Percentiles rank a stretch among this genome's conserved stretches.
Conservation (phyloP, 2,888 invertebrate genomes). For the Boloria euphrosyne region DNA sequence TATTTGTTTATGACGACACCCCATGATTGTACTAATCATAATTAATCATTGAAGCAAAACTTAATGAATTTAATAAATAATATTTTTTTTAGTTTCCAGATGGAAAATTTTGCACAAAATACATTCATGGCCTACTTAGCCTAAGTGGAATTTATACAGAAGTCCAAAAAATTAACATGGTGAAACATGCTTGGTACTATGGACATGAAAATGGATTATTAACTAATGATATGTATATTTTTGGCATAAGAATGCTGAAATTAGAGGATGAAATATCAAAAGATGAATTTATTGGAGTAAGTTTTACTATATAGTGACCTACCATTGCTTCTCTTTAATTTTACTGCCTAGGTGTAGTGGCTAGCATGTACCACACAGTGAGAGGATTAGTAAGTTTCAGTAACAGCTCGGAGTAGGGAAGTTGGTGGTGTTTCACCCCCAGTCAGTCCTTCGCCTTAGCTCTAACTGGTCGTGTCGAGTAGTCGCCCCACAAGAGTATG, state of each 20-base stretch:
- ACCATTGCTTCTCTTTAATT: too few species aligned
- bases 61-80: not conserved
- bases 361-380: too few species aligned
- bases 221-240: constrained; percentile 67
- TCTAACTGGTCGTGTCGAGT: too few species aligned
- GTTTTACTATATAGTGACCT: not conserved
- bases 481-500: too few species aligned
- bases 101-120: constrained; percentile 64
- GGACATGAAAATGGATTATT: constrained; percentile 66
- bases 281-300: constrained; percentile 63
- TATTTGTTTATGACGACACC: too few species aligned
- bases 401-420: too few species aligned
- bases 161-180: constrained; percentile 59
- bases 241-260: constrained; percentile 68
- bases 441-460: too few species aligned
- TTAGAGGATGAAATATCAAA: constrained; percentile 56
- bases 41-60: not conserved
- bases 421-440: too few species aligned
- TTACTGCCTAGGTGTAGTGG: too few species aligned
- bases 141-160: constrained; percentile 56
- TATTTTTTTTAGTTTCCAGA: constrained; percentile 62
- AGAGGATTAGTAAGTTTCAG: too few species aligned
- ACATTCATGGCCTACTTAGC: constrained; percentile 65
- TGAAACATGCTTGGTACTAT: constrained; percentile 69
- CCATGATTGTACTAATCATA: too few species aligned